Evolutionary conservation across 1,140 invertebrate species (phyloP), one percentile per base, ranked within the genome.

Genomic region (Monomorium pharaonis): DNA sequence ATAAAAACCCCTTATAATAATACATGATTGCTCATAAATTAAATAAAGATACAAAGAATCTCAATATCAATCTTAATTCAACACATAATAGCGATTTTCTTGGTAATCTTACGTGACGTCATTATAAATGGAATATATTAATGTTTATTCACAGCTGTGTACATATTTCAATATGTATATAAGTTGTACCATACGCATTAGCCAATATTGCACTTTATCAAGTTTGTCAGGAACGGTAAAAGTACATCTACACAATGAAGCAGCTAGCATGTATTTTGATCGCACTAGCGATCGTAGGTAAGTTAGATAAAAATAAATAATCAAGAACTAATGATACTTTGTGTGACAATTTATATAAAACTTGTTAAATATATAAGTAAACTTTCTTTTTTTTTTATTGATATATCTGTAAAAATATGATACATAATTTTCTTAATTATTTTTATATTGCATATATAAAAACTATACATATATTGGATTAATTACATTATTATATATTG

Each of bases 121-220:
- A 37, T 3, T 54, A 33, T 54, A 18, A 65, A 51, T 65, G 10
- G 42, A 44, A 47, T 33, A 62, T 54, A n/a, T 65, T 63, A 47
- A 78, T 65, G 10, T 6, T 24, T 27, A n/a, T 21, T 51, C 9
- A 37, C 76, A 80, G 30, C 76, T 80, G 77, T 80, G 62, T 80
- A 80, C 27, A 80, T 69, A 80, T 24, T 51, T 69, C 16, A 3
- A 27, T 33, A 12, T 16, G 10, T 69, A 80, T 80, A 80, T 80
- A 80, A 69, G 69, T 69, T 80, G 47, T 7, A 24, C 18, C n/a
- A 7, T 42, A n/a, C 3, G 12, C 16, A 44, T 47, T 47, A 12
- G 12, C 18, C 75, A 33, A 42, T 69, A 56, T 21, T 67, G n/a
- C 33, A 14, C 14, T 80, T 80, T 1, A 0, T 14, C 10, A 69